phyloP scores from a whole-genome alignment of 2,888 invertebrate genomes.

The Mellilla xanthometata region DNA sequence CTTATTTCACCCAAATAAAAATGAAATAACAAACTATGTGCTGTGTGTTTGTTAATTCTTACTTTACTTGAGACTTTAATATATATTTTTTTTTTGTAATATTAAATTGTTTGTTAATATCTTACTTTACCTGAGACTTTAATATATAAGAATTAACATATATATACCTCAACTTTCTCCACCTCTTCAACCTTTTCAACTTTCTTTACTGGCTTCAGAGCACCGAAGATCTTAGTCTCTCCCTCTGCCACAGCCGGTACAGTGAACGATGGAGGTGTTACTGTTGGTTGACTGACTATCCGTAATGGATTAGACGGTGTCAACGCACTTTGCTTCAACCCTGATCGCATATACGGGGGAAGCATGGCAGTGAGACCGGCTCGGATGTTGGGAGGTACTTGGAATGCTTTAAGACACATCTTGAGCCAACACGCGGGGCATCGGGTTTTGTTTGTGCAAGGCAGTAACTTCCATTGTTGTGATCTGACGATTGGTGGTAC shows the following conservation, averaged over 20 bases:
- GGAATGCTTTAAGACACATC: conserved; percentile 91
- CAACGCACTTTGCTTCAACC: conserved; percentile 48
- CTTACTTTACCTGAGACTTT: no score
- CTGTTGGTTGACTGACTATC: conserved; percentile 38
- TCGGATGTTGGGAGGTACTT: conserved; percentile 87
- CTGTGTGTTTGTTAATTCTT: no score
- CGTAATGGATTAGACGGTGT: conserved; percentile 62
- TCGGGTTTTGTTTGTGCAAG: conserved; percentile 87
- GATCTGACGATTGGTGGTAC: conserved; percentile 88
- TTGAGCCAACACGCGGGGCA: conserved; percentile 95
- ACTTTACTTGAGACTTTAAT: no score
- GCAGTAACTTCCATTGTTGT: conserved; percentile 86
- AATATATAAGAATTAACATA: no score
- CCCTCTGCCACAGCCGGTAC: conserved; percentile 48
- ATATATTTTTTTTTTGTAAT: no score
- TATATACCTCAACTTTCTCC: conserved; percentile 48
- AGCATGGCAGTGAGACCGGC: conserved; percentile 86
- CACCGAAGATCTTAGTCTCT: conserved; percentile 64
- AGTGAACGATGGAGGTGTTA: conserved; percentile 54
- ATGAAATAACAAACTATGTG: no score
- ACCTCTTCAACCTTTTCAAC: conserved; percentile 59
- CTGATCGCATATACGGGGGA: conserved; percentile 84
- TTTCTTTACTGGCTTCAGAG: conserved; percentile 59
- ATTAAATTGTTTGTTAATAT: no score
- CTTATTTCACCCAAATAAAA: no score